Percentiles rank a stretch among this genome's conserved stretches.
Evolutionary conservation across 1,140 invertebrate genomes (phyloP).

Genomic region (Babylonia areolata): DNA sequence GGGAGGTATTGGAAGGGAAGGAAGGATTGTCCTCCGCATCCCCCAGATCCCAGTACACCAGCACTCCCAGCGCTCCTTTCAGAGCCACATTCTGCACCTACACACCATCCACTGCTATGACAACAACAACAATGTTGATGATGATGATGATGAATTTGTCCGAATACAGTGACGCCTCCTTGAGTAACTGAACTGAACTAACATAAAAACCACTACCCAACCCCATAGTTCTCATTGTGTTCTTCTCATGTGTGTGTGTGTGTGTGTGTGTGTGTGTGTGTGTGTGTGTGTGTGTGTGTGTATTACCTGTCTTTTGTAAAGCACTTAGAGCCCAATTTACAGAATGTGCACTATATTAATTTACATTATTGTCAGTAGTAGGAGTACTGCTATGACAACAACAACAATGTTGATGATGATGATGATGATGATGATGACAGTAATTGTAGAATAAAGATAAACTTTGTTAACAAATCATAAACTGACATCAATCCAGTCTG

Average conservation of each 20-base stretch:
- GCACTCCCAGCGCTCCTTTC: conserved; percentile 36
- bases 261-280: too few relatives aligned
- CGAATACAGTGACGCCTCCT: too few relatives aligned
- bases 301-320: not conserved
- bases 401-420: not conserved
- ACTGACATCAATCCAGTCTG: too few relatives aligned
- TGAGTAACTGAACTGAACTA: too few relatives aligned
- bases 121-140: not conserved
- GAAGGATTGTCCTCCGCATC: conserved; percentile 23
- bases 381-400: not conserved
- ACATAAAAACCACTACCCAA: too few relatives aligned
- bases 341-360: not conserved
- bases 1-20: conserved; percentile 24
- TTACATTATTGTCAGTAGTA: not conserved
- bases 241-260: too few relatives aligned
- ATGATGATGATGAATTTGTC: too few relatives aligned
- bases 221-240: too few relatives aligned
- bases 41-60: conserved; percentile 47
- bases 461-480: too few relatives aligned
- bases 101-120: not conserved
- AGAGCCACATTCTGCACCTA: conserved; percentile 37
- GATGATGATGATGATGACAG: not conserved
- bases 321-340: too few relatives aligned
- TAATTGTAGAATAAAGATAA: not conserved
- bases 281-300: too few relatives aligned